Base-by-base conservation (phyloP, 2,888 invertebrate species). In the Achlya flavicornis region DNA sequence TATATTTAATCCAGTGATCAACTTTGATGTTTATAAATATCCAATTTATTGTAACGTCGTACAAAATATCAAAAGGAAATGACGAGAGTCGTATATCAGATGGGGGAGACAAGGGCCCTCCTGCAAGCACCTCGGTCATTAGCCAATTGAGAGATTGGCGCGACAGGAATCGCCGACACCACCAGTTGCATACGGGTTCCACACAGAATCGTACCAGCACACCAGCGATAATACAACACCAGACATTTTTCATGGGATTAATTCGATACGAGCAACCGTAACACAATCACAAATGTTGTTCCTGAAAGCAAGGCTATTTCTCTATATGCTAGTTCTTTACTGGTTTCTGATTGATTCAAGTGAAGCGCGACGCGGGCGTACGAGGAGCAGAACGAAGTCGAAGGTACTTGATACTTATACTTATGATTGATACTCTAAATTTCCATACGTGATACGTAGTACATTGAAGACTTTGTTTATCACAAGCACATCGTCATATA, bases 301-400 rank as follows among this genome's bases (percentile, higher is more conserved):
- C 12, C 68, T 83, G 67, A 87, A 81, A 73, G 68, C 78, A 35
- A 81, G 80, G 64, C 63, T 81, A 35, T 67, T 88, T 64, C 65
- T 87, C 60, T 75, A 74, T 62, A 63, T 89, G 57, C 65, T 90
- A 3, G 64, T 89, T 26, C 62, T 88, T 5, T 87, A 74, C 69
- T 85, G 77, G 74, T 79, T 82, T 71, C 71, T 86, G 48, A 69
- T 85, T 53, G 76, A 78, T 26, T 77, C 88, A 48, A 85, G 84
- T 65, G 88, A 88, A 26, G 96, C 95, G 3, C 94, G 97, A 60
- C 95, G 97, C 77, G 97, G 96, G 11, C 94, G 97, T 66, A 93
- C 95, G 43, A 94, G 97, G 77, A 94, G 96, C 73, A 95, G 97
- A 77, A 96, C 96, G 62, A 97, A 97, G 82, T 97, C 97, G 0